These are phyloP conservation scores for Phataginus tricuspis DNA, from an alignment of 2,797 vertebrate species.

Conservation along the genomic window DNA sequence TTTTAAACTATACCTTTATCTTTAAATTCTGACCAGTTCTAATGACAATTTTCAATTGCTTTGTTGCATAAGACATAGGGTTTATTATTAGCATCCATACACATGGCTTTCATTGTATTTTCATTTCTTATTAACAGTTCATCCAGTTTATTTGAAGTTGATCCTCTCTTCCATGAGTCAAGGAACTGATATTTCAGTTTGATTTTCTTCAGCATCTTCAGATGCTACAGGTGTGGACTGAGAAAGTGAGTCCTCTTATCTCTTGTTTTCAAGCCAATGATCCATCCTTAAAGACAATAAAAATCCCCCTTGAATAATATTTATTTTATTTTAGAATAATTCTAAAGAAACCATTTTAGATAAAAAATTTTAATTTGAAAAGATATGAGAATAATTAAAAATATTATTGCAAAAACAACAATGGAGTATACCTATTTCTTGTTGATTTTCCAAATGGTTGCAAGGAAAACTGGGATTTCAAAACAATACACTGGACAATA, in stretches of 20 bases:
- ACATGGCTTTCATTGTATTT: not conserved
- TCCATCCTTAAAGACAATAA: not conserved
- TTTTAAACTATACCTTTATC: not conserved
- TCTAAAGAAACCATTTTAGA: not conserved
- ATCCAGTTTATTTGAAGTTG: not conserved
- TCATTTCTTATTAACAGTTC: not conserved
- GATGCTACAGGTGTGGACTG: not conserved
- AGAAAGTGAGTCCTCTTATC: conserved; percentile 8
- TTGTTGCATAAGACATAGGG: not conserved
- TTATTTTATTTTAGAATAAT: not conserved
- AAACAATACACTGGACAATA: not conserved
- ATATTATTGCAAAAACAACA: not conserved
- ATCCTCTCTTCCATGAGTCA: not conserved
- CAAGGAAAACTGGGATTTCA: not conserved
- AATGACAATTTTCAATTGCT: not conserved
- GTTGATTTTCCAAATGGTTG: conserved; percentile 5
- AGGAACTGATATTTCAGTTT: not conserved
- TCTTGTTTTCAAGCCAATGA: not conserved
- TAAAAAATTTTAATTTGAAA: not conserved
- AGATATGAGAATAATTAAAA: not conserved
- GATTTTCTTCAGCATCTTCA: not conserved
- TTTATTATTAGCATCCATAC: not conserved
- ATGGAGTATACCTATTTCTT: not conserved
- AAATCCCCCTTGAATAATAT: not conserved
- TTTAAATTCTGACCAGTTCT: not conserved